Conservation (phyloP, 2,113 vertebrate species). For the Muscicapa adusta region DNA sequence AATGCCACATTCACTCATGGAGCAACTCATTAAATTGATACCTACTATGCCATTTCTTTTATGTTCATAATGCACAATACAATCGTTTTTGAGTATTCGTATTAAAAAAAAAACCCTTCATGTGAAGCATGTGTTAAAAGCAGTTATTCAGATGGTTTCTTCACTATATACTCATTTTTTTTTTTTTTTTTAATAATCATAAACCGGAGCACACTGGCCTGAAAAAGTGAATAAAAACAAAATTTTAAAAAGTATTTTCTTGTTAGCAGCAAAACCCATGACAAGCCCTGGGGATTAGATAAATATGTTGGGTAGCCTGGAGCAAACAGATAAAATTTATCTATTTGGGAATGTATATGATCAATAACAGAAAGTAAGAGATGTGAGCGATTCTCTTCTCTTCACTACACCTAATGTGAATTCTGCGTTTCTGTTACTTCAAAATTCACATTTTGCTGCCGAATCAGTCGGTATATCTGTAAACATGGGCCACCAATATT, state of each 20-base stretch:
- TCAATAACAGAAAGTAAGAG: background rate
- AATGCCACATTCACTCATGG: background rate
- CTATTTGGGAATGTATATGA: background rate
- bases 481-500: background rate
- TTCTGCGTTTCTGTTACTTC: background rate
- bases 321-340: background rate
- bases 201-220: background rate
- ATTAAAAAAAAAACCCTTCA: background rate
- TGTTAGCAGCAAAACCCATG: background rate
- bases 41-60: background rate
- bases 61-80: background rate
- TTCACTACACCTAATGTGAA: background rate
- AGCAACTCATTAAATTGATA: fast-evolving
- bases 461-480: background rate
- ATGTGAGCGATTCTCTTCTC: background rate
- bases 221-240: background rate
- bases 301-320: background rate
- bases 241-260: background rate
- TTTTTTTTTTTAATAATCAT: too few species aligned
- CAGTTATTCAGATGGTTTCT: background rate
- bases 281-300: background rate
- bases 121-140: background rate
- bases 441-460: background rate
- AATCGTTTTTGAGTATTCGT: background rate
- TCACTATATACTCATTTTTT: background rate